These are phyloP conservation scores for Phylloscopus whistleri DNA, from an alignment of 2,113 vertebrate species.

Conservation along the genomic window DNA sequence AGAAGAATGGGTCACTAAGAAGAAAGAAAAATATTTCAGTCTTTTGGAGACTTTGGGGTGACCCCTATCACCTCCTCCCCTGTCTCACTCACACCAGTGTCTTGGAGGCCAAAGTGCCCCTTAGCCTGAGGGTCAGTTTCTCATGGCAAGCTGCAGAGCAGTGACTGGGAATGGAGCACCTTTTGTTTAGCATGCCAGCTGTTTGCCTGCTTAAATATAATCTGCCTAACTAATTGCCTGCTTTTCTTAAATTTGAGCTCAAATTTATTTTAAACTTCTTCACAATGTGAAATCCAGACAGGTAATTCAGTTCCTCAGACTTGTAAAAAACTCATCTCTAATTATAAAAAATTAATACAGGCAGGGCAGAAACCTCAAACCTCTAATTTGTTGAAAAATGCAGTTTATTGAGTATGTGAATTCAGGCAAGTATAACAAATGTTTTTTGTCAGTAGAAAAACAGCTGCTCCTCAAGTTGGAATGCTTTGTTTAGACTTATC, in stretches of 20 bases:
- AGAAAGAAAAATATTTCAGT: slow-evolving; percentile 18
- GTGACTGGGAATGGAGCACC: not conserved
- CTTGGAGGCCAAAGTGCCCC: not conserved
- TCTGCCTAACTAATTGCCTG: not conserved
- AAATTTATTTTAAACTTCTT: not conserved
- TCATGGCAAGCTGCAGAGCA: not conserved
- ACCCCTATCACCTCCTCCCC: not conserved
- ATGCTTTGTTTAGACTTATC: not conserved
- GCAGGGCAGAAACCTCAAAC: not conserved
- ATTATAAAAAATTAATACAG: not conserved
- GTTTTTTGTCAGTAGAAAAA: not conserved
- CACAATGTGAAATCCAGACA: not conserved
- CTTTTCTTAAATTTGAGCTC: not conserved
- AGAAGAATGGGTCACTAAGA: not conserved
- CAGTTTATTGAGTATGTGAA: not conserved
- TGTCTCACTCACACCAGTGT: not conserved
- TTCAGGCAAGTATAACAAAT: not conserved
- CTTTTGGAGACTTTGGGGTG: not conserved
- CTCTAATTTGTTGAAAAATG: not conserved
- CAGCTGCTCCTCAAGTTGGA: not conserved
- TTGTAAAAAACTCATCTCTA: not conserved
- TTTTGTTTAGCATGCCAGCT: not conserved
- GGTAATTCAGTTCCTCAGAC: not conserved
- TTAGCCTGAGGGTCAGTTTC: not conserved
- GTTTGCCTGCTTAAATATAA: not conserved